Conservation (phyloP, 2,797 vertebrate genomes). For the Siniperca undulata region DNA sequence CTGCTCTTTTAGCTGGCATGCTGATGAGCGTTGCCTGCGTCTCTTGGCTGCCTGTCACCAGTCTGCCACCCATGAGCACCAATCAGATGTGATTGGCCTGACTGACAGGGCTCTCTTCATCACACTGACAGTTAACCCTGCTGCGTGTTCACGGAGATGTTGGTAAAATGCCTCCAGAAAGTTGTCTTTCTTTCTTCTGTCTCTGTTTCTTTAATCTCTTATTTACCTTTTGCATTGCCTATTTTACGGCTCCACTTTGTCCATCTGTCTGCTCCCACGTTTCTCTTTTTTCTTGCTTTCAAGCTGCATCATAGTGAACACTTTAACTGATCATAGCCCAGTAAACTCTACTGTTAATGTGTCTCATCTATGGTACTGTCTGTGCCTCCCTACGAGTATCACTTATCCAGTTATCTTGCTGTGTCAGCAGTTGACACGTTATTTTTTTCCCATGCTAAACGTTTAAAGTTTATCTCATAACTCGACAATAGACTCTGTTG, state of each 20-base stretch:
- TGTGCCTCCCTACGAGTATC: conserved; percentile 45
- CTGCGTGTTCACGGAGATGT: conserved; percentile 76
- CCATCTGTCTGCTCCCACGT: conserved; percentile 60
- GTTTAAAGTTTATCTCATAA: conserved; percentile 54
- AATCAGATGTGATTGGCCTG: conserved; percentile 86
- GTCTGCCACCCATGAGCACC: conserved; percentile 85
- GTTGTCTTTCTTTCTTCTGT: conserved; percentile 64
- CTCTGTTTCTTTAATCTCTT: conserved; percentile 68
- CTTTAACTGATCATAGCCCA: conserved; percentile 69
- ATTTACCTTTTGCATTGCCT: conserved; percentile 62
- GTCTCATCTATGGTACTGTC: conserved; percentile 54
- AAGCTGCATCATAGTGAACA: conserved; percentile 68
- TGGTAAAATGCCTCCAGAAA: conserved; percentile 78
- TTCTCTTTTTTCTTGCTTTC: conserved; percentile 53
- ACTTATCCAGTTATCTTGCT: conserved; percentile 51
- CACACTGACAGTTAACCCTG: conserved; percentile 84
- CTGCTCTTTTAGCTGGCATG: conserved; percentile 86
- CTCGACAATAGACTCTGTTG: conserved; percentile 50
- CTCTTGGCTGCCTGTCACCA: conserved; percentile 86
- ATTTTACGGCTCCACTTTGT: conserved; percentile 56
- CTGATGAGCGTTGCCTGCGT: conserved; percentile 84
- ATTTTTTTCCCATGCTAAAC: conserved; percentile 31
- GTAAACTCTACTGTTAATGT: conserved; percentile 63
- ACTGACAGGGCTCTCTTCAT: conserved; percentile 84
- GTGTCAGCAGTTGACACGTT: conserved; percentile 64